phyloP scores from a whole-genome alignment of 2,797 vertebrate genomes.

The Epinephelus awoara region DNA sequence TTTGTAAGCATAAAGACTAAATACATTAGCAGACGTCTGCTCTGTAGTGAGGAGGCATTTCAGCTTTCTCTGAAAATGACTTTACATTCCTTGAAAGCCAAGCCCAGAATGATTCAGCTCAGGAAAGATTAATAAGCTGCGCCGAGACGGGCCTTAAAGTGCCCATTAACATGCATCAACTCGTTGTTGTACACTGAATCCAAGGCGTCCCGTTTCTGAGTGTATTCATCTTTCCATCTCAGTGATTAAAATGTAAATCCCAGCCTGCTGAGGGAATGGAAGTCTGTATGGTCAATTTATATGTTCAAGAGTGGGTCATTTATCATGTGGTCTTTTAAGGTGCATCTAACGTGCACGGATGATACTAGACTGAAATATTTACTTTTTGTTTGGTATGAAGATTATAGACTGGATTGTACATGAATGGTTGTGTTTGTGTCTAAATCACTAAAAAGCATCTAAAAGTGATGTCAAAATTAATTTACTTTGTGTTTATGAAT shows the following conservation, averaged over 20 bases:
- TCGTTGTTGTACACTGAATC: constrained; percentile 38
- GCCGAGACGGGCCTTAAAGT: constrained; percentile 44
- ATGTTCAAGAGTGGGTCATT: neutral
- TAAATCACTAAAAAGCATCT: neutral
- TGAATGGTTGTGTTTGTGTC: neutral
- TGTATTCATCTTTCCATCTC: constrained; percentile 46
- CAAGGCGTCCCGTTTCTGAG: constrained; percentile 38
- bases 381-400: constrained; percentile 1
- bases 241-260: constrained; percentile 68
- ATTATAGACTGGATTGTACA: neutral
- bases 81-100: constrained; percentile 66
- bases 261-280: constrained; percentile 22
- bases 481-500: neutral
- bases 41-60: constrained; percentile 29
- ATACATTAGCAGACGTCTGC: constrained; percentile 44
- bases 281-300: constrained; percentile 19
- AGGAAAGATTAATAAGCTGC: constrained; percentile 60
- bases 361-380: constrained; percentile 26
- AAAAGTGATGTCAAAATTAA: neutral
- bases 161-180: constrained; percentile 66
- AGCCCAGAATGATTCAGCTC: constrained; percentile 65
- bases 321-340: constrained; percentile 18
- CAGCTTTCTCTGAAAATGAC: constrained; percentile 50
- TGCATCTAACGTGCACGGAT: constrained; percentile 1
- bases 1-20: constrained; percentile 24